A percentile compares a stretch with the other conserved stretches of the same genome.
These are phyloP conservation scores for Pollachius pollachius DNA, from an alignment of 2,113 vertebrate species.

Conservation along the genomic window DNA sequence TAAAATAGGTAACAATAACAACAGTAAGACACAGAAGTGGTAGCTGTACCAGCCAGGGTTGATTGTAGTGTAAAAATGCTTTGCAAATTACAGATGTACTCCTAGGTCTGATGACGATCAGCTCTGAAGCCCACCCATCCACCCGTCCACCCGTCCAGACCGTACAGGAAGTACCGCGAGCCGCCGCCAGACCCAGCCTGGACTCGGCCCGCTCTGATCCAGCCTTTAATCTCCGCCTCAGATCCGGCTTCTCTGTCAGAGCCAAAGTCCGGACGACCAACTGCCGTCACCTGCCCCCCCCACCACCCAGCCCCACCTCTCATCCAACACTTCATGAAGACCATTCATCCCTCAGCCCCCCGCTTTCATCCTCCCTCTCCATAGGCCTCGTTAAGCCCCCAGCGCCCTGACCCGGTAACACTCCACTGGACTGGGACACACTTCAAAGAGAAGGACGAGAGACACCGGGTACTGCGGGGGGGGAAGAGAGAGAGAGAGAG, in stretches of 20 bases:
- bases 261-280: constrained; percentile 37
- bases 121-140: not conserved
- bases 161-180: constrained; percentile 11
- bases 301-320: constrained; percentile 40
- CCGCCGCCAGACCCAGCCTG: constrained; percentile 8
- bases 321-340: constrained; percentile 69
- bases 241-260: constrained; percentile 48
- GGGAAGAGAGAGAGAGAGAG: constrained; percentile 4
- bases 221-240: constrained; percentile 54
- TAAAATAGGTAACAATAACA: no score
- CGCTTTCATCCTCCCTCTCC: constrained; percentile 65
- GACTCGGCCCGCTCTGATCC: constrained; percentile 42
- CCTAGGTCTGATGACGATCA: not conserved
- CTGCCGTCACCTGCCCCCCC: constrained; percentile 60
- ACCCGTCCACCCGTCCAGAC: constrained; percentile 18
- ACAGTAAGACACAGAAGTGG: no score
- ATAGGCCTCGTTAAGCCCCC: constrained; percentile 69
- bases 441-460: constrained; percentile 57
- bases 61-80: no score
- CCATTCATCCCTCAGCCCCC: constrained; percentile 60
- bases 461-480: not conserved
- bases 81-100: no score
- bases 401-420: constrained; percentile 64
- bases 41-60: no score
- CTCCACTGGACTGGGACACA: constrained; percentile 65